Conservation (phyloP, 2,113 vertebrate species). For the Natator depressus region DNA sequence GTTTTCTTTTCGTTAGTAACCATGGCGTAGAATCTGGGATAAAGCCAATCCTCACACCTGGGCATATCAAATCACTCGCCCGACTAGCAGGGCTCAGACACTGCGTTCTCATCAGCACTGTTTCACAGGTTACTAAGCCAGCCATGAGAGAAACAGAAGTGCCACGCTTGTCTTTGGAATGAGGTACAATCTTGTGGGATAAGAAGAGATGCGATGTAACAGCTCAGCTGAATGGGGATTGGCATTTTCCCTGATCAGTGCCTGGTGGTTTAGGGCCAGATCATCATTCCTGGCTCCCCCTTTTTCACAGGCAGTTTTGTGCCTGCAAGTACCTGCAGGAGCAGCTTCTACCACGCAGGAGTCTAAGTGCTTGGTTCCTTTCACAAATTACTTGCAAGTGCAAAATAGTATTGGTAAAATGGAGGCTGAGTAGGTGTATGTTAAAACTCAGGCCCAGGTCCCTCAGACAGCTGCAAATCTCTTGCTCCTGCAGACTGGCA, state of each 20-base stretch:
- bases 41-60: not conserved
- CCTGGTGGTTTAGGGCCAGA: not conserved
- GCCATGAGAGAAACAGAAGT: not conserved
- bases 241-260: not conserved
- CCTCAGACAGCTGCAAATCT: not conserved
- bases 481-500: not conserved
- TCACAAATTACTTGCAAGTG: not conserved
- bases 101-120: not conserved
- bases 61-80: not conserved
- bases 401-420: not conserved
- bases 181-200: not conserved
- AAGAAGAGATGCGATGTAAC: not conserved
- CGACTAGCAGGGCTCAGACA: not conserved
- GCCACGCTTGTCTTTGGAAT: not conserved
- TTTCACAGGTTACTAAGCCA: accelerated
- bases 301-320: not conserved
- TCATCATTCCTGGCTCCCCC: not conserved
- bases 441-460: not conserved
- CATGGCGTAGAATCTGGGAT: not conserved
- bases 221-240: not conserved
- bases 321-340: not conserved
- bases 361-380: not conserved
- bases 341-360: not conserved
- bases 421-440: not conserved
- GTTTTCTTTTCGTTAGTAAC: not conserved